Evolutionary conservation across 2,888 invertebrate species (phyloP).

Genomic region (Trachelus iudaicus): DNA sequence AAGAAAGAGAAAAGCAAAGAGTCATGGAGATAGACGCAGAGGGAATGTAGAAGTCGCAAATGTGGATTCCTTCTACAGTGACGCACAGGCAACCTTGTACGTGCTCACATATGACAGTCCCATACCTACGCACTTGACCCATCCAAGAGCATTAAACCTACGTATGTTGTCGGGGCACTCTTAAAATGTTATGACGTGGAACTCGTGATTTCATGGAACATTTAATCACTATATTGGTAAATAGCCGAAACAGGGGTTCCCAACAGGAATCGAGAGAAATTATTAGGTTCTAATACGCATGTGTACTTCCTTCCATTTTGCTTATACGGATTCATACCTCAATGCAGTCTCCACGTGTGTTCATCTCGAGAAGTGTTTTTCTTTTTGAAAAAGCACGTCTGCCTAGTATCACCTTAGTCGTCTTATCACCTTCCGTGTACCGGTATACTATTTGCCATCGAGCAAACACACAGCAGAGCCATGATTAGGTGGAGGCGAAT

Average conservation of each 20-base stretch:
- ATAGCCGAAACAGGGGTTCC: constrained; percentile 49
- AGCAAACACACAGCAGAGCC: too few relatives aligned
- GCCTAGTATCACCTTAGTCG: background rate
- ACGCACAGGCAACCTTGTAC: constrained; percentile 15
- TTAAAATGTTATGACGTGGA: constrained; percentile 65
- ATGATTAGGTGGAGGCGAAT: too few relatives aligned
- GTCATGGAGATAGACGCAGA: too few relatives aligned
- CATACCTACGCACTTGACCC: constrained; percentile 43
- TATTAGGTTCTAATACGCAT: too few relatives aligned
- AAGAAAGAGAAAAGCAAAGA: too few relatives aligned
- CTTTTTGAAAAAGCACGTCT: too few relatives aligned
- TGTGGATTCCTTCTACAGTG: background rate
- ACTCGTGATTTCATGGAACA: constrained; percentile 64
- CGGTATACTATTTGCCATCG: background rate
- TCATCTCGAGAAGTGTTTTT: too few relatives aligned
- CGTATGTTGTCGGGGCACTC: constrained; percentile 44
- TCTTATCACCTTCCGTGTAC: background rate
- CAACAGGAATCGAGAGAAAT: constrained; percentile 11
- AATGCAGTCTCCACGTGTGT: too few relatives aligned
- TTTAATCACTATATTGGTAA: constrained; percentile 62
- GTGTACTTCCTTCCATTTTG: too few relatives aligned
- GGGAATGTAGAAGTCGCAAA: background rate
- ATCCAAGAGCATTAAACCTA: constrained; percentile 46
- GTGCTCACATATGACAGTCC: constrained; percentile 17
- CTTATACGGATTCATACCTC: too few relatives aligned